phyloP scores from a whole-genome alignment of 2,888 invertebrate species.

The Epirrita christyi region DNA sequence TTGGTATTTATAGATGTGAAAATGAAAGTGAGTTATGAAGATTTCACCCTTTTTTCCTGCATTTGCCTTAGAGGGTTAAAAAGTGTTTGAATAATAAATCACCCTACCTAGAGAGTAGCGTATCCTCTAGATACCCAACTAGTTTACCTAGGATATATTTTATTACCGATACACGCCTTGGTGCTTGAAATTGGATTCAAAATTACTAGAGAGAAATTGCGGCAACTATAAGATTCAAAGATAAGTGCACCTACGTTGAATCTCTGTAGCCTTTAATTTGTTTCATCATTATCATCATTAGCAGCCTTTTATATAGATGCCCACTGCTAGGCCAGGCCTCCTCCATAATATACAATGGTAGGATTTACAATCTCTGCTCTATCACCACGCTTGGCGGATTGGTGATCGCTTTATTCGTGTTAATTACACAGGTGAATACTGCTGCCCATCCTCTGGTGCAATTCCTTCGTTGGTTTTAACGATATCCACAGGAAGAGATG shows the following conservation, averaged over 20 bases:
- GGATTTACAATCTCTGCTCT: no score
- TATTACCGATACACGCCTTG: conserved; percentile 1
- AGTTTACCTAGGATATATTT: conserved; percentile 6
- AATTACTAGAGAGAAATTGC: conserved; percentile 45
- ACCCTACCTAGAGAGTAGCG: background rate
- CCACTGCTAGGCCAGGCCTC: no score
- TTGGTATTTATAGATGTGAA: conserved; percentile 50
- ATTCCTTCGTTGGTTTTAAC: no score
- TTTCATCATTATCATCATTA: no score
- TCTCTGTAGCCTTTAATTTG: background rate
- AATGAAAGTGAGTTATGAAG: conserved; percentile 42
- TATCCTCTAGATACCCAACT: background rate
- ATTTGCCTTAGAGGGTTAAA: conserved; percentile 5
- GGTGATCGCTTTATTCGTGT: no score
- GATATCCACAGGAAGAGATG: no score
- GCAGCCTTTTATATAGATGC: no score
- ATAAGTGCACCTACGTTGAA: conserved; percentile 39
- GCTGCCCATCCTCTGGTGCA: no score
- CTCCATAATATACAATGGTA: no score
- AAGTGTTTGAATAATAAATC: conserved; percentile 1
- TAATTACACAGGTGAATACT: no score
- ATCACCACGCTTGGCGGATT: no score
- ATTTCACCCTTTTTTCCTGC: conserved; percentile 10
- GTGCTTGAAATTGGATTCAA: conserved; percentile 36
- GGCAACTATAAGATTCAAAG: conserved; percentile 10